These are phyloP conservation scores for Oryctolagus cuniculus DNA, from an alignment of 2,113 vertebrate genomes.

Conservation along the genomic window mOryCun1.1 NC_091434.1:18903501-18904000, in stretches of 20 bases:
- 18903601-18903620: not conserved
- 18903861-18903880: not conserved
- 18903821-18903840: not conserved
- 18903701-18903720: not conserved
- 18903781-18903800: too few species aligned
- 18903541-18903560: not conserved
- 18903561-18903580: not conserved
- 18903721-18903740: not conserved
- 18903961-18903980: not conserved
- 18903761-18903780: not conserved
- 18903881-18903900: not conserved
- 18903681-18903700: not conserved
- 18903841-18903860: not conserved
- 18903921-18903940: not conserved
- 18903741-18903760: not conserved
- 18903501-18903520: not conserved
- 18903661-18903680: not conserved
- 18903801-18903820: not conserved
- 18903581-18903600: not conserved
- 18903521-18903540: not conserved
- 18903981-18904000: fast-evolving
- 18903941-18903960: too few species aligned
- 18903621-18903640: not conserved
- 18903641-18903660: not conserved
- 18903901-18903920: not conserved